A percentile compares a stretch with the other conserved stretches of the same genome.
Evolutionary conservation across 53 echinoderm and acorn worm genomes (phyloP).

Genomic region (Holothuria scabra): DNA sequence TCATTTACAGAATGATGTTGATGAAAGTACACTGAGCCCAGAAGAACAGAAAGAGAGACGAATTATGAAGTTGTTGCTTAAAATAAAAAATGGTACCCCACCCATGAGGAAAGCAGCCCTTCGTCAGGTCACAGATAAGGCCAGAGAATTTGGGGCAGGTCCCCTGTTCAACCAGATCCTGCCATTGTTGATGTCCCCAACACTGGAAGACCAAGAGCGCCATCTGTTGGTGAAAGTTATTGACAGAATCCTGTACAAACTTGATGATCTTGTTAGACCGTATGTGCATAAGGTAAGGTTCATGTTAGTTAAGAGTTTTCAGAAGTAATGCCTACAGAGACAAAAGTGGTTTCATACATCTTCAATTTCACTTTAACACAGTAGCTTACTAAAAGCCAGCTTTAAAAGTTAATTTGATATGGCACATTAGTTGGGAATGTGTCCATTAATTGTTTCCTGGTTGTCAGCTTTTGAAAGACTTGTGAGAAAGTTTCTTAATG

Average conservation of each 20-base stretch:
- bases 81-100: constrained; percentile 99
- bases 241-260: constrained; percentile 93
- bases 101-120: constrained; percentile 99
- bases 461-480: too few relatives aligned
- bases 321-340: too few relatives aligned
- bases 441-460: too few relatives aligned
- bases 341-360: too few relatives aligned
- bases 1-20: constrained; percentile 87
- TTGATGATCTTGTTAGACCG: constrained; percentile 94
- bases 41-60: constrained; percentile 94
- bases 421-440: too few relatives aligned
- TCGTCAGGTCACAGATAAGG: constrained; percentile 98
- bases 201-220: constrained; percentile 98
- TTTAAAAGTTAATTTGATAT: too few relatives aligned
- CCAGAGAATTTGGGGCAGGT: constrained; percentile 94
- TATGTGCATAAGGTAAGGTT: constrained; percentile 94
- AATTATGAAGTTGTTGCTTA: constrained; percentile 91
- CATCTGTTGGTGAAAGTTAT: constrained; percentile 99
- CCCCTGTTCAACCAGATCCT: constrained; percentile 99
- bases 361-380: too few relatives aligned
- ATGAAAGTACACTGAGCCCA: constrained; percentile 93
- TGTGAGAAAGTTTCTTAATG: too few relatives aligned
- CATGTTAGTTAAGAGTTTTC: too few relatives aligned
- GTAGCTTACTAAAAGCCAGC: too few relatives aligned
- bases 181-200: constrained; percentile 98